phyloP scores from a whole-genome alignment of 2,888 invertebrate species.

The Mantis religiosa region DNA sequence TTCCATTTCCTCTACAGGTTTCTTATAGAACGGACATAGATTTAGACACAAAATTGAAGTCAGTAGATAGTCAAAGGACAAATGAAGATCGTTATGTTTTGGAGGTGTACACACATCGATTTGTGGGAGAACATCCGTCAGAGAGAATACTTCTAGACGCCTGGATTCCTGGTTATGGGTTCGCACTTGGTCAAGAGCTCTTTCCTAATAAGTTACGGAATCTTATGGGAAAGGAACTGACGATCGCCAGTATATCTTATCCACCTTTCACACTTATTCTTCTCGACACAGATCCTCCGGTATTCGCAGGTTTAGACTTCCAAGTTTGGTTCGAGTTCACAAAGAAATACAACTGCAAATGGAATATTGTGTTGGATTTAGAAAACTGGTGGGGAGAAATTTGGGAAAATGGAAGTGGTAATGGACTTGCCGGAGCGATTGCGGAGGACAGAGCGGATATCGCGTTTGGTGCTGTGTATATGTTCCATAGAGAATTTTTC shows the following conservation, averaged over 20 bases:
- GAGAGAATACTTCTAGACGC: background rate
- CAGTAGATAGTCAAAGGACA: background rate
- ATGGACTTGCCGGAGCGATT: background rate
- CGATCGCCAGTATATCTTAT: background rate
- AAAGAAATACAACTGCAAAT: background rate
- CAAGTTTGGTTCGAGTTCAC: background rate
- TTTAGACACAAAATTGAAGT: background rate
- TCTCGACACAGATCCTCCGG: background rate
- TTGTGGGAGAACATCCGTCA: background rate
- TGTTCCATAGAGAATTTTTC: background rate
- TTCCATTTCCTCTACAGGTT: background rate
- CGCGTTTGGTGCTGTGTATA: background rate
- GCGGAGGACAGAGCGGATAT: background rate
- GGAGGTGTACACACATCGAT: background rate
- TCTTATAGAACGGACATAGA: background rate
- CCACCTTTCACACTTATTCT: background rate
- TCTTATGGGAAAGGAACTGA: background rate
- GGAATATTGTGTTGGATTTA: background rate
- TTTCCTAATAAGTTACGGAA: background rate
- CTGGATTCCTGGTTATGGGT: background rate
- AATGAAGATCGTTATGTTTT: background rate
- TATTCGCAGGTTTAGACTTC: background rate
- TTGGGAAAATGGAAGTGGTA: background rate
- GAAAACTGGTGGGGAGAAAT: constrained; percentile 4
- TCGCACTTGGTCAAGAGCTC: background rate